These are phyloP conservation scores for Cacoxenus indagator DNA, from an alignment of 2,888 invertebrate genomes.

Conservation along the genomic window DNA sequence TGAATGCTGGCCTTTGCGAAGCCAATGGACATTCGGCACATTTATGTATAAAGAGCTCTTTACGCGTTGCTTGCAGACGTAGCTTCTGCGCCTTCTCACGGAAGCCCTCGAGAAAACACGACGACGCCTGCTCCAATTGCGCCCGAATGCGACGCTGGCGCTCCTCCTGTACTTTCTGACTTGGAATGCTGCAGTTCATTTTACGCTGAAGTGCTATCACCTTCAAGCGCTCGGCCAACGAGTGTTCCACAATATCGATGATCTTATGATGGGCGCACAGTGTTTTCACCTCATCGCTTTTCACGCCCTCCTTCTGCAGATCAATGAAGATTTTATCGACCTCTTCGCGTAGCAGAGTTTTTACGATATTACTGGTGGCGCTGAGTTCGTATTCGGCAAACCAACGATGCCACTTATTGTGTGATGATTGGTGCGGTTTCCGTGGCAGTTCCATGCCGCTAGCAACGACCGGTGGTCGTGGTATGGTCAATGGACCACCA, in stretches of 20 bases:
- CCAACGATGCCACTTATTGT: slow-evolving; percentile 44
- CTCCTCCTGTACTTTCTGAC: background rate
- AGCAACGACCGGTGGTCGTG: background rate
- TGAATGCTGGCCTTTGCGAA: slow-evolving; percentile 20
- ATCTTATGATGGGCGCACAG: slow-evolving; percentile 45
- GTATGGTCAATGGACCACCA: background rate
- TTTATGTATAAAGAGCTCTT: slow-evolving; percentile 21
- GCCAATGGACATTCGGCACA: background rate
- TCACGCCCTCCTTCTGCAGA: slow-evolving; percentile 15
- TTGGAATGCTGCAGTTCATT: slow-evolving; percentile 5
- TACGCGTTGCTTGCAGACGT: slow-evolving; percentile 34
- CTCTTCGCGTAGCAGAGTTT: slow-evolving; percentile 30
- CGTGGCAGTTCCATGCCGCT: background rate
- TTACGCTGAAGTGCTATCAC: slow-evolving; percentile 25
- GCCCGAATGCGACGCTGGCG: slow-evolving; percentile 24
- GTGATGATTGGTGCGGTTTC: background rate
- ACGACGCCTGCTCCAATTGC: slow-evolving; percentile 39
- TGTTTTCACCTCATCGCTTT: slow-evolving; percentile 10
- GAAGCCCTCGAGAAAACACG: slow-evolving; percentile 33
- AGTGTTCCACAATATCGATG: slow-evolving; percentile 38
- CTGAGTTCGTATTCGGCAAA: slow-evolving; percentile 33
- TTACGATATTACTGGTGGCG: slow-evolving; percentile 12
- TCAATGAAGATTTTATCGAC: slow-evolving; percentile 35
- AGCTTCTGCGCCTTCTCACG: slow-evolving; percentile 38
- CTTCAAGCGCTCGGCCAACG: slow-evolving; percentile 32